A percentile compares a stretch with the other conserved stretches of the same genome.
These are phyloP conservation scores for Tyria jacobaeae DNA, from an alignment of 2,888 invertebrate species.

Conservation along the genomic window DNA sequence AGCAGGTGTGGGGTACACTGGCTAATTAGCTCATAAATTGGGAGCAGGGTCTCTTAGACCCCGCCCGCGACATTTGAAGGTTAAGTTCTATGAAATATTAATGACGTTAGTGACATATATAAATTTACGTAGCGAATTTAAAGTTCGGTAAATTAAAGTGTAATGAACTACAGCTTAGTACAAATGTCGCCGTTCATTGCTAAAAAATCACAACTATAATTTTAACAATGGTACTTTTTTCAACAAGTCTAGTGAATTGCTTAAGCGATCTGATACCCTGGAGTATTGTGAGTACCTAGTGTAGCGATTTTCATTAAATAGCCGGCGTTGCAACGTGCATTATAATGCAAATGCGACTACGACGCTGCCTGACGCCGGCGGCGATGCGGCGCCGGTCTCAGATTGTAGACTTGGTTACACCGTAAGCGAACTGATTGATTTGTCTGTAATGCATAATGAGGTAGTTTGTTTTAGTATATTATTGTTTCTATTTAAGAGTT, in stretches of 20 bases:
- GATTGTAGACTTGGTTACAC: conserved; percentile 31
- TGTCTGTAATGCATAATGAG: neutral
- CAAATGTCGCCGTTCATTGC: neutral
- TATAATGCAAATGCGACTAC: conserved; percentile 71
- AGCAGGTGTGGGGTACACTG: conserved; percentile 57
- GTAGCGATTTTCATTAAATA: conserved; percentile 73
- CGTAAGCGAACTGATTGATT: conserved; percentile 17
- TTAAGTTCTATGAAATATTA: conserved; percentile 42
- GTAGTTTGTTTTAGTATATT: too few relatives aligned
- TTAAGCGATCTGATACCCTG: conserved; percentile 23
- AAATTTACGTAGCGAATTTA: neutral
- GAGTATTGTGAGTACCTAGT: conserved; percentile 34
- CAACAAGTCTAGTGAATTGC: conserved; percentile 14
- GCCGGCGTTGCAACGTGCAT: conserved; percentile 62
- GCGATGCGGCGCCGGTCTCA: conserved; percentile 55
- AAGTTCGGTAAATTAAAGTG: neutral
- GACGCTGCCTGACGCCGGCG: conserved; percentile 50
- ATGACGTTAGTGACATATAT: conserved; percentile 30
- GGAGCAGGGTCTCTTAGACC: conserved; percentile 45
- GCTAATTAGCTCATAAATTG: conserved; percentile 64
- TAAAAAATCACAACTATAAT: conserved; percentile 1
- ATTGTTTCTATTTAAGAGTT: too few relatives aligned
- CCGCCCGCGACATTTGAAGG: conserved; percentile 46
- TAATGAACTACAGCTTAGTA: neutral
- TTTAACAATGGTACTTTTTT: neutral